Evolutionary conservation across 2,113 vertebrate genomes (phyloP).

Genomic region (Campylomormyrus numenius): DNA sequence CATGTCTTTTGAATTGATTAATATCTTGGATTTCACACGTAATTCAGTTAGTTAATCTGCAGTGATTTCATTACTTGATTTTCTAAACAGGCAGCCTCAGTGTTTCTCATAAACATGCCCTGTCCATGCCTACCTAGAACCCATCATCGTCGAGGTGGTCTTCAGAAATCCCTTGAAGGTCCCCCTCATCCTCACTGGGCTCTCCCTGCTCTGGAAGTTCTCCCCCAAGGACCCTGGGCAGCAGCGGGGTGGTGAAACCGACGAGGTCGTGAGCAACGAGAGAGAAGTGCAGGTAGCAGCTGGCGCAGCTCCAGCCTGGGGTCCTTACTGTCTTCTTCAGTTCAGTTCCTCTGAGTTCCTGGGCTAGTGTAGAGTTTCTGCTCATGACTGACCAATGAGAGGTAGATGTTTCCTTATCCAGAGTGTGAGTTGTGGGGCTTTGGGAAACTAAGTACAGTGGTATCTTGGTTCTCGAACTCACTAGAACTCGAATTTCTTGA

Average conservation of each 20-base stretch:
- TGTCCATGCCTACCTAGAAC: constrained; percentile 60
- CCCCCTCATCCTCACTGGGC: constrained; percentile 75
- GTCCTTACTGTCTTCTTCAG: background rate
- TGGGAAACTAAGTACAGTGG: background rate
- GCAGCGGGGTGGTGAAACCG: constrained; percentile 50
- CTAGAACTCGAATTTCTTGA: too few relatives aligned
- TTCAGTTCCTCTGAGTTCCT: background rate
- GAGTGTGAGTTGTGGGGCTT: background rate
- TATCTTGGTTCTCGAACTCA: too few relatives aligned
- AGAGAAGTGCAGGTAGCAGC: constrained; percentile 45
- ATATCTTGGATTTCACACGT: background rate
- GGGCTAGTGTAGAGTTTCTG: background rate
- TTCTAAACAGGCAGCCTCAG: background rate
- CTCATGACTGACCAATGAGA: background rate
- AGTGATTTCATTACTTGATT: background rate
- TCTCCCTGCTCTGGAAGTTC: constrained; percentile 90
- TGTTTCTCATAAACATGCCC: background rate
- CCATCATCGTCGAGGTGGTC: constrained; percentile 85
- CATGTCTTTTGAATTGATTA: background rate
- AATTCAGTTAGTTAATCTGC: background rate
- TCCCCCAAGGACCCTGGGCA: constrained; percentile 60
- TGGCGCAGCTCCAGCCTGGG: constrained; percentile 26
- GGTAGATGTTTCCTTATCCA: background rate
- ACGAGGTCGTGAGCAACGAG: constrained; percentile 67
- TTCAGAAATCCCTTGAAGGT: constrained; percentile 93